phyloP scores from a whole-genome alignment of 2,113 vertebrate species.

The Turnix velox region DNA sequence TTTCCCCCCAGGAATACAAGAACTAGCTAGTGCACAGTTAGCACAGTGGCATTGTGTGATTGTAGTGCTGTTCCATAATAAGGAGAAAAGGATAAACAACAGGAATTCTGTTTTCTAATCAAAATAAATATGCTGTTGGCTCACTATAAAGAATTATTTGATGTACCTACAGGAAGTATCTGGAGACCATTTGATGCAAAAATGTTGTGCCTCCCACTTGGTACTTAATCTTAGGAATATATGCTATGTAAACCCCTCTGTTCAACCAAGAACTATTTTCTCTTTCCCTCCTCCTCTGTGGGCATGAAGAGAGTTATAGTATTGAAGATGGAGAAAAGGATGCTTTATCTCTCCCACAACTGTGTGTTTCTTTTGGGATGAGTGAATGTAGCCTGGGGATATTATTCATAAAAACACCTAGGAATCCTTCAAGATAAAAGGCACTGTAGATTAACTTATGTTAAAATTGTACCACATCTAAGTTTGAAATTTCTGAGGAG shows the following conservation, averaged over 20 bases:
- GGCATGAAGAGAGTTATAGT: background rate
- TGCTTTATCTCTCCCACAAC: background rate
- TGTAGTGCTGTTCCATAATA: background rate
- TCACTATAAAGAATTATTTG: background rate
- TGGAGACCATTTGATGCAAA: constrained; percentile 1
- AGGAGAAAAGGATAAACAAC: background rate
- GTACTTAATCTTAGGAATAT: background rate
- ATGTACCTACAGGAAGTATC: background rate
- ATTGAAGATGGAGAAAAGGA: background rate
- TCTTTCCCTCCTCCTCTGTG: background rate
- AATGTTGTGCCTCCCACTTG: background rate
- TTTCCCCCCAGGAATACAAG: background rate
- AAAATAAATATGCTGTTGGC: background rate
- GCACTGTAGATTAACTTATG: background rate
- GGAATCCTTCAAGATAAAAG: background rate
- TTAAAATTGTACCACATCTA: background rate
- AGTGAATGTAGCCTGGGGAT: background rate
- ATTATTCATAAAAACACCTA: background rate
- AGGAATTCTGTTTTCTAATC: constrained; percentile 13
- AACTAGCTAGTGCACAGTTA: background rate
- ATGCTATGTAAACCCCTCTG: background rate
- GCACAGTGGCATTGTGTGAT: background rate
- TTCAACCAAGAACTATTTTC: background rate
- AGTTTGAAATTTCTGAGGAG: background rate
- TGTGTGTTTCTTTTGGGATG: background rate